These are phyloP conservation scores for Euplagia quadripunctaria DNA, from an alignment of 2,888 invertebrate genomes.

Conservation along the genomic window DNA sequence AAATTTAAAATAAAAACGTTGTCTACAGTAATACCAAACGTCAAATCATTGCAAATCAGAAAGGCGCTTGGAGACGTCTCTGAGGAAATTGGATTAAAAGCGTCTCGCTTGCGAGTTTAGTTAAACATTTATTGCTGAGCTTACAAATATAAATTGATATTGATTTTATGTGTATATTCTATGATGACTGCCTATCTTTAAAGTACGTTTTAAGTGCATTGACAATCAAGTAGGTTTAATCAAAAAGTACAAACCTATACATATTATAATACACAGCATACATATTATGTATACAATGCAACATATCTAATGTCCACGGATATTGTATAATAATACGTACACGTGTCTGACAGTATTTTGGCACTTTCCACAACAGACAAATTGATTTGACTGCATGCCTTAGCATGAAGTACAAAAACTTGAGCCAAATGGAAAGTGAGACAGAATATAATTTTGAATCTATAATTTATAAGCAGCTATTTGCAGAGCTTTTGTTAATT, in stretches of 20 bases:
- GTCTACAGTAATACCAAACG: constrained; percentile 28
- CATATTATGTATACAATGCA: no score
- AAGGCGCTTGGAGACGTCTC: constrained; percentile 59
- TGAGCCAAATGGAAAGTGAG: not conserved
- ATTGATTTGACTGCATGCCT: no score
- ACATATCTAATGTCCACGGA: no score
- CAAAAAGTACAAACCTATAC: not conserved
- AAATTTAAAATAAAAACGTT: not conserved
- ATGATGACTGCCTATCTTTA: not conserved
- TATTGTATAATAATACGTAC: no score
- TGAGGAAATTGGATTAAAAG: constrained; percentile 77
- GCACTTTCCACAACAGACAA: no score
- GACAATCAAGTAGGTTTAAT: not conserved
- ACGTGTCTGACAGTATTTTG: no score
- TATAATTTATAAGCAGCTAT: not conserved
- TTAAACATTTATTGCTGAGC: constrained; percentile 37
- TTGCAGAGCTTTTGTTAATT: not conserved
- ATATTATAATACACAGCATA: not conserved
- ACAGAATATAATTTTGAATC: not conserved
- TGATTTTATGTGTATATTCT: not conserved
- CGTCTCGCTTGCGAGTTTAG: constrained; percentile 37
- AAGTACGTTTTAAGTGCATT: not conserved
- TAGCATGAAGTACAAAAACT: not conserved
- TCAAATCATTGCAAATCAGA: constrained; percentile 48
- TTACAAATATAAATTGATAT: constrained; percentile 28